Evolutionary conservation across 2,888 invertebrate genomes (phyloP).

Genomic region (Alloplasta piceator): DNA sequence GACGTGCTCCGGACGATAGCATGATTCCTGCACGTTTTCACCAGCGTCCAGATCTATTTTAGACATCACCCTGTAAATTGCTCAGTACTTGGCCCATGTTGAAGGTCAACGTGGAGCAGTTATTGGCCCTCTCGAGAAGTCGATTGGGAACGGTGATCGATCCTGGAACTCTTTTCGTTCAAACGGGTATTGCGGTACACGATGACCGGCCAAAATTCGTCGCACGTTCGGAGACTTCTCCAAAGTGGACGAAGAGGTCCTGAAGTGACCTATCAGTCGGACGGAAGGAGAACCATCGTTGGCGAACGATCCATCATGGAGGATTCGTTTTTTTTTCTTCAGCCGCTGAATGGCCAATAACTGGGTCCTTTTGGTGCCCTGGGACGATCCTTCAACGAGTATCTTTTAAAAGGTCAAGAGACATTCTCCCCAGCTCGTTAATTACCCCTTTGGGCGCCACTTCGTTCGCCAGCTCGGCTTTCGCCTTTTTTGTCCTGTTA

Average conservation of each 20-base stretch:
- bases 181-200: neutral
- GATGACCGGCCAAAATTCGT: neutral
- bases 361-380: slow-evolving; percentile 14
- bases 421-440: slow-evolving; percentile 76
- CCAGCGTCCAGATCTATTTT: slow-evolving; percentile 20
- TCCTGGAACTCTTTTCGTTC: neutral
- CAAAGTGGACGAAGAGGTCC: no score
- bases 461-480: slow-evolving; percentile 57
- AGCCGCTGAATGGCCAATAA: neutral
- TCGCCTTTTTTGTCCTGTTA: slow-evolving; percentile 27
- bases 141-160: neutral
- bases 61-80: neutral
- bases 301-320: no score
- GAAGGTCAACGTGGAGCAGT: neutral
- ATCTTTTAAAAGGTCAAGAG: slow-evolving; percentile 71
- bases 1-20: slow-evolving; percentile 14
- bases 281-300: no score
- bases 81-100: neutral
- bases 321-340: no score
- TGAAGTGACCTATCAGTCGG: no score
- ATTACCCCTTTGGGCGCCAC: slow-evolving; percentile 73
- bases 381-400: slow-evolving; percentile 75
- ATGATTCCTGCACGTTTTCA: slow-evolving; percentile 15
- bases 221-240: no score
- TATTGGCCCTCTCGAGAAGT: neutral